These are phyloP conservation scores for Rhodophaea formosa DNA, from an alignment of 2,888 invertebrate species.

Conservation along the genomic window DNA sequence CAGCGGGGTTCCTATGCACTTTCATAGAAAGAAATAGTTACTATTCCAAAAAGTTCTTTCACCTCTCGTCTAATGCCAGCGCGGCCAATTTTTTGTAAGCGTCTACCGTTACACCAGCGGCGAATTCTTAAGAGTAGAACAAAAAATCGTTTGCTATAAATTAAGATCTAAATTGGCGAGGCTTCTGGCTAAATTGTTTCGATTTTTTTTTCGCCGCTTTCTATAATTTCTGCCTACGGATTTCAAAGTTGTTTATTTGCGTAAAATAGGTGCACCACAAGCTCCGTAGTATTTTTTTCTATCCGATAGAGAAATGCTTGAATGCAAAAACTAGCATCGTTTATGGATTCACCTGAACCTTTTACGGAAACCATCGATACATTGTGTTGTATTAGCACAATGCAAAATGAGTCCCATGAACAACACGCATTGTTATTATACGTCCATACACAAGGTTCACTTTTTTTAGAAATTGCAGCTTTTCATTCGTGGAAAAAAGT, in stretches of 20 bases:
- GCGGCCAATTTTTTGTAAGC: constrained; percentile 43
- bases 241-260: not conserved
- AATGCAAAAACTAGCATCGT: constrained; percentile 1
- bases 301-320: not conserved
- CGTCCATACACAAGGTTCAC: not conserved
- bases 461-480: not conserved
- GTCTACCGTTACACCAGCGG: constrained; percentile 13
- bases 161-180: constrained; percentile 1
- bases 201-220: not conserved
- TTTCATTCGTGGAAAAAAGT: not conserved
- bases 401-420: constrained; percentile 8
- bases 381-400: constrained; percentile 12
- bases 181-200: constrained; percentile 4
- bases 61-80: constrained; percentile 33
- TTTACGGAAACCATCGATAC: constrained; percentile 1
- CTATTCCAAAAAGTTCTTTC: constrained; percentile 37
- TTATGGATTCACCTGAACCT: constrained; percentile 6
- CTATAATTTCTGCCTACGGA: not conserved
- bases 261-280: not conserved
- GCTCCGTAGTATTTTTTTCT: not conserved
- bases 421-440: constrained; percentile 6
- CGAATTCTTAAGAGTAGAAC: constrained; percentile 1
- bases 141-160: constrained; percentile 10
- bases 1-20: constrained; percentile 59
- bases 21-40: constrained; percentile 52